Base-by-base conservation (phyloP, 2,113 vertebrate genomes). In the Microcebus lehilahytsara region DNA sequence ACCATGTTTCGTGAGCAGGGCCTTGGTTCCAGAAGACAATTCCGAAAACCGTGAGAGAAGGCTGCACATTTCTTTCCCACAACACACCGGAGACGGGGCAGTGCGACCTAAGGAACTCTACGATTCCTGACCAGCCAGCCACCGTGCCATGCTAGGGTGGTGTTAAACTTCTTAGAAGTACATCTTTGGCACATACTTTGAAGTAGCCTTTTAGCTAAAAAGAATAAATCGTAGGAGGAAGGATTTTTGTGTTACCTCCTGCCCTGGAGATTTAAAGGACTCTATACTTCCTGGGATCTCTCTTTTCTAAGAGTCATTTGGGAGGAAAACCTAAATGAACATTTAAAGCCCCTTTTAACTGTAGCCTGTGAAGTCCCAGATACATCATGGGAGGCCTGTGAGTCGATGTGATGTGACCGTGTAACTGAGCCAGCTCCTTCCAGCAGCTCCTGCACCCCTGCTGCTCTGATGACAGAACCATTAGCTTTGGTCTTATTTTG, bases 211-310 rank as follows among this genome's bases (percentile, higher is more conserved):
- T 85, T 78, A n/a, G 56, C 37, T 95, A 34, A 74, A 64, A 95
- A 56, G 40, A 62, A 30, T 67, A 74, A 64, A 23, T 88, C 37
- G 83, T 14, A 74, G 40, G 27, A 71, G n/a, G 80, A 69, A 51
- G 60, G 42, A 40, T 25, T 93, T 93, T 79, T 84, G 12, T 79
- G 17, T 78, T 77, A 90, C 56, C 13, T 91, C 8, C 27, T 78
- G 79, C 62, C 30, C 77, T 92, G 30, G 90, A 93, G 92, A 89
- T 64, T 93, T 75, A 89, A 93, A 92, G 62, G 51, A 87, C 85
- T 53, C 40, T 58, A 6, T 79, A 42, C 66, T 74, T 64, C 79
- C 62, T 6, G 27, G 46, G 42, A 46, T 89, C 60, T 93, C 32
- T 81, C 40, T 93, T 87, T 95, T 64, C 32, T 75, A 53, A 86